These are phyloP conservation scores for Papilio dardanus DNA, from an alignment of 1,140 invertebrate genomes.

Conservation along the genomic window DNA sequence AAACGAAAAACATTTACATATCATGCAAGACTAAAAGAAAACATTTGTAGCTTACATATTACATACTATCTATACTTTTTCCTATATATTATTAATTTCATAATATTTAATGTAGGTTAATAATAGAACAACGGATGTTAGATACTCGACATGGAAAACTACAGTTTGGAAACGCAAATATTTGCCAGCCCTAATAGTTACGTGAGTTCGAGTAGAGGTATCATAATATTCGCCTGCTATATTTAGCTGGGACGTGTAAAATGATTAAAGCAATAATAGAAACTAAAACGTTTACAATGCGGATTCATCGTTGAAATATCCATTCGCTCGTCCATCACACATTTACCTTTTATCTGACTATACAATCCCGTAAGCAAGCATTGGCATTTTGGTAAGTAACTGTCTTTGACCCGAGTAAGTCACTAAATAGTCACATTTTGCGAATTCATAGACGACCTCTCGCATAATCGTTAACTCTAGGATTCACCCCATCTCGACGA, in stretches of 20 bases:
- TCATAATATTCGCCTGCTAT: constrained; percentile 47
- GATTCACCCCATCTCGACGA: background rate
- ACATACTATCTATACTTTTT: background rate
- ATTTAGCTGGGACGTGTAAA: constrained; percentile 47
- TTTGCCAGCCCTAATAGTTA: constrained; percentile 10
- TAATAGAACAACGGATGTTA: constrained; percentile 8
- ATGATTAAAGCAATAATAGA: constrained; percentile 42
- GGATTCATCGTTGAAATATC: background rate
- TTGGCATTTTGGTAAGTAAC: background rate
- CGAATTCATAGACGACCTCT: background rate
- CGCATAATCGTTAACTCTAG: background rate
- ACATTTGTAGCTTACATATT: constrained; percentile 21
- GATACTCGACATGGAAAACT: background rate
- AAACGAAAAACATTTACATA: background rate
- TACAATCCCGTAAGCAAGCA: background rate
- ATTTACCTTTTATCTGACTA: background rate
- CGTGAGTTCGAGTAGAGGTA: constrained; percentile 14
- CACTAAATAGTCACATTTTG: background rate
- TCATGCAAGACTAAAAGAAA: background rate
- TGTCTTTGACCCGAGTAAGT: background rate
- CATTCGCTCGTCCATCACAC: background rate
- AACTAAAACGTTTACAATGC: constrained; percentile 38
- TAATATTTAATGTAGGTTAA: constrained; percentile 27
- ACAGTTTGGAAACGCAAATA: background rate
- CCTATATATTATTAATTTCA: background rate